Conservation (phyloP, 2,888 invertebrate species). For the Drosophila setosimentum region DNA sequence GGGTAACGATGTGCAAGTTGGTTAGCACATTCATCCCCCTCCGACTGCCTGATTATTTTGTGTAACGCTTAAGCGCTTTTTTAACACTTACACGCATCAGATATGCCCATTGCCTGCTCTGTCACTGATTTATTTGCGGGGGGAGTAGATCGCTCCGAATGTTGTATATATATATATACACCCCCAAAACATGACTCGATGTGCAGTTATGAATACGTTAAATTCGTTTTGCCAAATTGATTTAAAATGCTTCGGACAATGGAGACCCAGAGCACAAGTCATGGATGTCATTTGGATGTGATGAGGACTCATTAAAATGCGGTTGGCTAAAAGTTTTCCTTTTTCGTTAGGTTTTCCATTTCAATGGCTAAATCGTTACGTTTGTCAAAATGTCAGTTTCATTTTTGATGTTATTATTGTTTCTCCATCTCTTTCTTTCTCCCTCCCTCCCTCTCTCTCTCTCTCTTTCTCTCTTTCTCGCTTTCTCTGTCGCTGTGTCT, state of each 20-base stretch:
- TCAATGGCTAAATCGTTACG: conserved; percentile 65
- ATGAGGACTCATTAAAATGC: conserved; percentile 45
- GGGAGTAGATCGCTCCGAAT: conserved; percentile 30
- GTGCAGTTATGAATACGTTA: conserved; percentile 82
- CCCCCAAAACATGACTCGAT: conserved; percentile 33
- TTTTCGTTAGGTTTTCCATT: conserved; percentile 38
- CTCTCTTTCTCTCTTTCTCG: neutral
- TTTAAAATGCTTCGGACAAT: conserved; percentile 29
- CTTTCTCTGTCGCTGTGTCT: neutral
- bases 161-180: conserved; percentile 6
- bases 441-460: neutral
- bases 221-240: conserved; percentile 73
- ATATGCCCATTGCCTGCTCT: conserved; percentile 41
- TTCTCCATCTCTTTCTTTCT: conserved; percentile 4
- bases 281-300: conserved; percentile 21
- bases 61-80: conserved; percentile 77
- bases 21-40: conserved; percentile 20
- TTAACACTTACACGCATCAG: conserved; percentile 82
- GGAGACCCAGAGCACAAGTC: conserved; percentile 6
- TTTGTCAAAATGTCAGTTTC: conserved; percentile 75
- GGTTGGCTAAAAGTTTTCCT: conserved; percentile 55
- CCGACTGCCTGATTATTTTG: conserved; percentile 61
- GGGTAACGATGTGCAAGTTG: conserved; percentile 1
- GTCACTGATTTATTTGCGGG: conserved; percentile 71
- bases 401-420: conserved; percentile 44